Percentiles rank a stretch among this genome's conserved stretches.
Conservation (phyloP, 2,113 vertebrate genomes). For the Microcebus ravelobensis region DNA sequence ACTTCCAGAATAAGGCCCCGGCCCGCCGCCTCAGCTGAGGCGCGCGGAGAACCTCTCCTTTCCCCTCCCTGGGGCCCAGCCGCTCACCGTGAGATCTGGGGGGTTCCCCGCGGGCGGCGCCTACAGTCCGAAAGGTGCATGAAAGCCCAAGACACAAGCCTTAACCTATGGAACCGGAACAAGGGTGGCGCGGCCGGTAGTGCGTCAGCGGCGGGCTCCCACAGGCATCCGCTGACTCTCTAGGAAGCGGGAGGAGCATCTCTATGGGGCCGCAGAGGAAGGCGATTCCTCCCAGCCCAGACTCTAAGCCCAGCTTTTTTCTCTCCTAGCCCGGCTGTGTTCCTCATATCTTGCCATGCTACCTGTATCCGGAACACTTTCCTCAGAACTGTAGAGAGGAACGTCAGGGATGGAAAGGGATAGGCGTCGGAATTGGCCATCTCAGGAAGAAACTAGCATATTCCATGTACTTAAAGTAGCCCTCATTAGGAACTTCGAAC, state of each 20-base stretch:
- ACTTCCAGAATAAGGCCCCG: rapidly evolving
- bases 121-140: rapidly evolving
- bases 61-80: neutral
- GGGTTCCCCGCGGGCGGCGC: neutral
- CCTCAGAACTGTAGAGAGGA: neutral
- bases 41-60: neutral
- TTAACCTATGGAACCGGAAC: neutral
- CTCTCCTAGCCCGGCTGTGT: rapidly evolving
- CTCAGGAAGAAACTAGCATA: neutral
- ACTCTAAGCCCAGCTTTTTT: neutral
- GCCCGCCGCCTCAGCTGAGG: neutral
- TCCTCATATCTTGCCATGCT: no score
- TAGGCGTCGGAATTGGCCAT: neutral
- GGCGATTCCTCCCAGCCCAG: rapidly evolving
- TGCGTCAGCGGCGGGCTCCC: neutral
- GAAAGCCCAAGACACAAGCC: rapidly evolving
- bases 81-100: slow-evolving; percentile 25
- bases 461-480: neutral
- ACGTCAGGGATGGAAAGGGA: neutral
- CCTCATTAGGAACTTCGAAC: neutral
- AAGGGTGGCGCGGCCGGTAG: neutral
- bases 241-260: neutral
- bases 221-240: rapidly evolving
- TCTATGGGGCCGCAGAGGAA: rapidly evolving
- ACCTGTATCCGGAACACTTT: rapidly evolving